phyloP scores from a whole-genome alignment of 92 coral and sea anemone species.

The Porites cylindrica region DNA sequence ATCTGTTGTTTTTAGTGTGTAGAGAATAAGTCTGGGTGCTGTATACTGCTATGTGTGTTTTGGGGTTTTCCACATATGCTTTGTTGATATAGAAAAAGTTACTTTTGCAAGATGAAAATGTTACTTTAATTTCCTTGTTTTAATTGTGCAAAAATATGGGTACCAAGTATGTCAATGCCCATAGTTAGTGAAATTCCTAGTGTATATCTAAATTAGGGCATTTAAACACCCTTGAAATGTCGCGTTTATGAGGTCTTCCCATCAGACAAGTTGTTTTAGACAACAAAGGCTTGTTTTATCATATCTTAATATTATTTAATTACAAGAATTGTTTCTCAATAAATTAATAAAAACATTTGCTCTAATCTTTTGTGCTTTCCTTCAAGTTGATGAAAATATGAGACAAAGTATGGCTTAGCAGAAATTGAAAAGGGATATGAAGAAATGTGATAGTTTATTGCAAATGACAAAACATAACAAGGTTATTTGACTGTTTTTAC shows the following conservation, averaged over 20 bases:
- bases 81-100: constrained; percentile 27
- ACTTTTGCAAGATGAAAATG: constrained; percentile 1
- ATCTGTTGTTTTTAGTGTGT: constrained; percentile 1
- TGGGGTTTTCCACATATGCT: constrained; percentile 7
- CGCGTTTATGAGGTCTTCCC: background rate
- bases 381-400: constrained; percentile 6
- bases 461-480: constrained; percentile 19
- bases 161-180: constrained; percentile 18
- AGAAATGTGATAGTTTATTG: constrained; percentile 30
- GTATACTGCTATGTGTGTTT: constrained; percentile 17
- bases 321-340: background rate
- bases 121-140: constrained; percentile 21
- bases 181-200: background rate
- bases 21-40: background rate
- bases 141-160: constrained; percentile 12
- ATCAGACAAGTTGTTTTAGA: constrained; percentile 24
- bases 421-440: constrained; percentile 25
- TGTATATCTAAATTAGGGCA: constrained; percentile 17
- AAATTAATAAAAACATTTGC: background rate
- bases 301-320: background rate
- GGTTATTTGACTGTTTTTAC: constrained; percentile 30
- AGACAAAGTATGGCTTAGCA: constrained; percentile 18
- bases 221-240: constrained; percentile 14
- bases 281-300: constrained; percentile 29
- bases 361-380: background rate